Conservation (phyloP, 35 echinoderm and acorn worm species). For the Apostichopus japonicus region DNA sequence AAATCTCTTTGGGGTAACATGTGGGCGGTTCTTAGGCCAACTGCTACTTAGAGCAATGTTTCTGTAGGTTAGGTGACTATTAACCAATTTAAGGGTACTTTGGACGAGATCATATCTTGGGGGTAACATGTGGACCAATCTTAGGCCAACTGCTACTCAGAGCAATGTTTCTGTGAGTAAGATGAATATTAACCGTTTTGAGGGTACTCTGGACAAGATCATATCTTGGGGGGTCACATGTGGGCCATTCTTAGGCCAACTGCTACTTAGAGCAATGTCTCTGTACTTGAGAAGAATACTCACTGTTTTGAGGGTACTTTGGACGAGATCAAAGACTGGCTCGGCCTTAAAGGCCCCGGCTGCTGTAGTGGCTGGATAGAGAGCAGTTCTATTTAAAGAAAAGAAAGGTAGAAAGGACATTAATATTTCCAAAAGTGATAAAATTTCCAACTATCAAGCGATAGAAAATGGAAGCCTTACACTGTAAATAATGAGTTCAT, state of each 20-base stretch:
- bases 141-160: no score
- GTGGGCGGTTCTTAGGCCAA: no score
- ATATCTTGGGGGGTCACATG: no score
- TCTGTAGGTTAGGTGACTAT: neutral
- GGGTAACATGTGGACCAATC: no score
- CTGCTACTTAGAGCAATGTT: no score
- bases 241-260: no score
- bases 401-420: neutral
- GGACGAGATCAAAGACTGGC: neutral
- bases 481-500: no score
- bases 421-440: no score
- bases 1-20: no score
- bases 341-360: neutral
- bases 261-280: no score
- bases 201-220: conserved; percentile 23
- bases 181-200: neutral
- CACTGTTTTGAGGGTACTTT: conserved; percentile 18
- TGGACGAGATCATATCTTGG: neutral
- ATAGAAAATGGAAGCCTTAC: no score
- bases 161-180: neutral
- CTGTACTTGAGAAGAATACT: neutral
- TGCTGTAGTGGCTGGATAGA: neutral
- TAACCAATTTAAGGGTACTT: neutral
- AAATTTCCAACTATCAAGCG: no score
- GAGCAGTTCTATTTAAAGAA: neutral